Percentiles rank a stretch among this genome's conserved stretches.
These are phyloP conservation scores for Capricornis sumatraensis DNA, from an alignment of 2,113 vertebrate species.

Conservation along the genomic window DNA sequence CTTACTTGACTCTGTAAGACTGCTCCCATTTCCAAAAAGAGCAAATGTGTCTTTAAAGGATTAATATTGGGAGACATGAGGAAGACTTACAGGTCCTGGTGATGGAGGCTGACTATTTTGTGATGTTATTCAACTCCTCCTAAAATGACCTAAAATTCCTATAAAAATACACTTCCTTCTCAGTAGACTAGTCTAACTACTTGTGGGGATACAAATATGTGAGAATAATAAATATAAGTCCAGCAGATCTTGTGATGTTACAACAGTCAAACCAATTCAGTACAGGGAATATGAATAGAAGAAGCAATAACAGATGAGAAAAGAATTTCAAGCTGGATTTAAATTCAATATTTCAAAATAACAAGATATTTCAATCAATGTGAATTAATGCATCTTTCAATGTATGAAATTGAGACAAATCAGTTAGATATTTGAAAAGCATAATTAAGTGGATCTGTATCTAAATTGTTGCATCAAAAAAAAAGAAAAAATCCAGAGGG, in stretches of 20 bases:
- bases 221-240: background rate
- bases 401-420: background rate
- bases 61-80: background rate
- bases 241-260: background rate
- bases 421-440: conserved; percentile 11
- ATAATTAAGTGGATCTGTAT: background rate
- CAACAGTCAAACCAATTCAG: background rate
- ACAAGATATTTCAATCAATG: background rate
- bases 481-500: background rate
- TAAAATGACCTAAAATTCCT: background rate
- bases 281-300: background rate
- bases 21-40: background rate
- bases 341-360: background rate
- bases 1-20: background rate
- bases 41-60: background rate
- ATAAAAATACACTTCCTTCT: background rate
- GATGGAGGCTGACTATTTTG: background rate
- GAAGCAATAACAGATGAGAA: background rate
- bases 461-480: background rate
- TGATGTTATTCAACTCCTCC: background rate
- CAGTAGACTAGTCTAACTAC: background rate
- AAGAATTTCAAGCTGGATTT: background rate
- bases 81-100: background rate
- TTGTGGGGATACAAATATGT: background rate
- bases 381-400: background rate